Evolutionary conservation across 92 coral and sea anemone genomes (phyloP), one percentile per base, ranked within the genome.

Genomic region (Porites cylindrica): DNA sequence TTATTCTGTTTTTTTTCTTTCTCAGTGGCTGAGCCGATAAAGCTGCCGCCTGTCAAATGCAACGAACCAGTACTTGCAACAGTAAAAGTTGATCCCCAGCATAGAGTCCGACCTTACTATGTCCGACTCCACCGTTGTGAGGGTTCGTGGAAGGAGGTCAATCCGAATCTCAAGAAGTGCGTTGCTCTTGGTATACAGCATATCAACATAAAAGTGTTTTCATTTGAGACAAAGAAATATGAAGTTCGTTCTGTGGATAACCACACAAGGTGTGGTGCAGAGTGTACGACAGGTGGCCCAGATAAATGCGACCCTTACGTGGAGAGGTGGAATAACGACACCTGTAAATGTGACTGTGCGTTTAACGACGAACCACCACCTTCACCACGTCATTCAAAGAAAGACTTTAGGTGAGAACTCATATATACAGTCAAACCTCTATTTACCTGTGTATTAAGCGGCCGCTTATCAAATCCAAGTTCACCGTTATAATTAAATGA

Each of bases 121-220:
- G 83, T 95, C 19, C 76, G 71, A 56, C 81, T 95, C 8, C 86
- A 93, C 66, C 93, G 91, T 0, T 94, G 98, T 70, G 88, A 92
- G 8, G 98, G 98, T 4, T 90, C 98, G 17, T 91, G 87, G 52
- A 53, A 64, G 1, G 2, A 0, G 0, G 14, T n/a, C 38, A 76
- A 73, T 17, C 98, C 98, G 20, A 79, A 82, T 52, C 56, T 82
- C 32, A 77, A 80, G 10, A 77, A 84, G 8, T 95, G 98, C 60
- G 96, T 29, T 29, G 32, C 32, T 26, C 29, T 26, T 26, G 29
- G 29, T 26, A 26, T 26, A 26, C 29, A 26, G 29, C 29, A 26
- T 26, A 26, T 26, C 85, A 18, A 92, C 91, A 3, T 91, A 7
- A 1, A 0, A 1, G 78, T 32, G 0, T 17, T 1, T 53, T 38